Conservation (phyloP, 2,113 vertebrate species). For the Stigmatopora argus region DNA sequence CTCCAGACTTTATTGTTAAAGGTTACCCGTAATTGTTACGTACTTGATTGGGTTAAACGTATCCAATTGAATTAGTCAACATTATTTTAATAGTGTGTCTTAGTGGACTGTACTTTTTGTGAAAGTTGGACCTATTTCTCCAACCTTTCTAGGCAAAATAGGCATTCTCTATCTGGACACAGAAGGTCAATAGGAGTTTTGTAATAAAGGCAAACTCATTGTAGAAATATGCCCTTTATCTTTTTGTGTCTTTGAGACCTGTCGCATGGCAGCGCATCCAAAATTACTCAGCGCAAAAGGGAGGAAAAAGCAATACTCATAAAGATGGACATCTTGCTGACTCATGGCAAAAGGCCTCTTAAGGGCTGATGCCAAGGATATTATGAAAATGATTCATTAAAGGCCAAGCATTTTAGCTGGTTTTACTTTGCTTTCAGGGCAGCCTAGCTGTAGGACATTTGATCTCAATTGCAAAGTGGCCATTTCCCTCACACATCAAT, state of each 20-base stretch:
- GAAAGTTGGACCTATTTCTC: not conserved
- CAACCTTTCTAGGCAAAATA: not conserved
- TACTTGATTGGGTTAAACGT: slow-evolving; percentile 59
- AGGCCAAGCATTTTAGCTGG: slow-evolving; percentile 55
- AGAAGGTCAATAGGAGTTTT: slow-evolving; percentile 51
- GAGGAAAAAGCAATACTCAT: slow-evolving; percentile 25
- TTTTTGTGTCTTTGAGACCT: slow-evolving; percentile 46
- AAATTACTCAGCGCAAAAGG: slow-evolving; percentile 31
- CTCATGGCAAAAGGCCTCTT: slow-evolving; percentile 53
- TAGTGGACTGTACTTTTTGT: not conserved
- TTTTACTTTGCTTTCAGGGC: slow-evolving; percentile 54
- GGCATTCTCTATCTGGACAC: slow-evolving; percentile 7
- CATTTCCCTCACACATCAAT: slow-evolving; percentile 54
- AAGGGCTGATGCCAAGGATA: slow-evolving; percentile 58
- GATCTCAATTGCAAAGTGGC: slow-evolving; percentile 60
- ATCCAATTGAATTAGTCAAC: slow-evolving; percentile 48
- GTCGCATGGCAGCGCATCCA: slow-evolving; percentile 30
- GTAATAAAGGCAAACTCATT: slow-evolving; percentile 37
- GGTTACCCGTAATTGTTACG: slow-evolving; percentile 54
- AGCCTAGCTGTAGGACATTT: slow-evolving; percentile 56
- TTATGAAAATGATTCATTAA: slow-evolving; percentile 68
- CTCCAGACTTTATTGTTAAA: slow-evolving; percentile 38
- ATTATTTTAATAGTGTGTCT: slow-evolving; percentile 36
- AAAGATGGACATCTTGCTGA: slow-evolving; percentile 61
- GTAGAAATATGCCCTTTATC: slow-evolving; percentile 31